Evolutionary conservation across 2,113 vertebrate genomes (phyloP), one percentile per base, ranked within the genome.

Genomic region (Oreochromis aureus): DNA sequence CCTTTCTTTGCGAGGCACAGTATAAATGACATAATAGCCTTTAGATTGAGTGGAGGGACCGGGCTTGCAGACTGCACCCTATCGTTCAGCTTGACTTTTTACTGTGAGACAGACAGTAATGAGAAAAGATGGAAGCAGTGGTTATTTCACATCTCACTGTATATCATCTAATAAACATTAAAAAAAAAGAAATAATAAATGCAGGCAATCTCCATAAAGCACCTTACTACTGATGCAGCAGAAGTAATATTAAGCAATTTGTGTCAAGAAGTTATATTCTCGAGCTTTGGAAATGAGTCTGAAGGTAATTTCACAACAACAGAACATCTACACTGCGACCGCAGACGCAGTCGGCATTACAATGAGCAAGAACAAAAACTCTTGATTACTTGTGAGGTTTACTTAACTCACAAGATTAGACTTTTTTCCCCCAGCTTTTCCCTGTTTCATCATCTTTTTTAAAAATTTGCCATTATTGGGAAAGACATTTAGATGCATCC

Each of bases 11-110:
- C 48, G 88, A 87, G 59, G 55, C 41, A 30, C 7, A 36, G 27
- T 79, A 81, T 80, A 83, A 88, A 90, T 73, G 86, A 87, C 61
- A 86, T 85, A 66, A 86, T 55, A 30, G 63, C 55, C 46, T 82
- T 69, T 46, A 83, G 76, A 89, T 58, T 78, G 79, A 85, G 32
- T 51, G 36, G 18, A 16, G 19, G 79, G 53, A 34, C 44, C 3
- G 48, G 76, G 39, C 39, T 63, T 11, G 4, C 44, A 41, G 27
- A 81, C 27, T 85, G 79, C n/a, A 89, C 44, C 51, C 83, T 27
- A 87, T 85, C 10, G 2, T 59, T 92, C 81, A 91, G 12, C 39
- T 80, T 53, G 79, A 80, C 48, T 27, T 36, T 76, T 36, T 19
- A 53, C 71, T 3, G n/a, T 24, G 32, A 83, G 15, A 69, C 54